Evolutionary conservation across 2,888 invertebrate species (phyloP), one percentile per base, ranked within the genome.

Genomic region (Leptinotarsa peninsularis): DNA sequence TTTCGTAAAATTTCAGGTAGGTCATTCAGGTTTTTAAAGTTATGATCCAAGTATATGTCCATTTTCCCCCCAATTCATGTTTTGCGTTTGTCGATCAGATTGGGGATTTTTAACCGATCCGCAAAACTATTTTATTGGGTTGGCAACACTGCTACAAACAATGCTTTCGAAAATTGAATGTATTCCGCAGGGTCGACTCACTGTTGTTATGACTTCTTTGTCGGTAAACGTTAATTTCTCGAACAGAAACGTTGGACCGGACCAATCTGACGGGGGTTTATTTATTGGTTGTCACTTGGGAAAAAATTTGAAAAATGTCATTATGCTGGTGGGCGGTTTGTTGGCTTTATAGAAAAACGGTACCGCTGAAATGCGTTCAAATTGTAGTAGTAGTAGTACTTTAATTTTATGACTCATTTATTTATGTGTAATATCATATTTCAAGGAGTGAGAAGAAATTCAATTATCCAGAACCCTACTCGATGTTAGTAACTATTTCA

Each of bases 231-330:
- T 72, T 56, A 60, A 70, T 76, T 71, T 52, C 54, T 60, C 70
- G 67, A 67, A 67, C 67, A 49, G 50, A 43, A 50, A 27, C 27
- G 67, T 67, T 15, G 49, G 67, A 33, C 43, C 71, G 18, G 63
- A 60, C 72, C 69, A 69, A 63, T 72, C 52, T 60, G 67, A 72
- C 67, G 56, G 50, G 56, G 67, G 75, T 72, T 54, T 75, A 75
- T 75, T 75, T 75, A 75, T 75, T 68, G 69, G 68, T 54, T 69
- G 75, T 72, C 75, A 75, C 50, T 68, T 23, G 60, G 71, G 71
- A 71, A 73, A 68, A 73, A 78, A 81, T 81, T 78, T 79, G 77
- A 80, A 78, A 78, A 80, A 81, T 80, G 79, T 79, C 80, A 80
- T 80, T 77, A 78, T 78, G 67, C 13, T 27, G 67, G 79, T 78